Base-by-base conservation (phyloP, 2,888 invertebrate species). In the Stenolophus ochropezus region DNA sequence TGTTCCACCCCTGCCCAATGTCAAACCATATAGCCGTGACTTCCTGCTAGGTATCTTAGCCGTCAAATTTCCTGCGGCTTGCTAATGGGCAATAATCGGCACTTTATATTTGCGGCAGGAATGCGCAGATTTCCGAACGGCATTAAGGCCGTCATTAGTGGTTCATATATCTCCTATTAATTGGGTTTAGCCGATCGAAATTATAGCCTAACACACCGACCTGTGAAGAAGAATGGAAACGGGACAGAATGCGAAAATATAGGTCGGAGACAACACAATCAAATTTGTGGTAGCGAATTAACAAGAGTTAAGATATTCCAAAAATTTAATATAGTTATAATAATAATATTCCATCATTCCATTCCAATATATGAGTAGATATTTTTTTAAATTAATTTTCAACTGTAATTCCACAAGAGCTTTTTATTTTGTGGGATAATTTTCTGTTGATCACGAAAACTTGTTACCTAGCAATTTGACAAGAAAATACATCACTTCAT, bases 41-140 rank as follows among this genome's bases (percentile, higher is more conserved):
- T 42, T 42, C 33, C 33, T 42, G 33, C 33, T 42, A 42, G 11
- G 33, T 42, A 42, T 42, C 33, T 42, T 42, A 8, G 84, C 82
- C 83, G 84, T 86, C 86, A 86, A 87, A 87, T 87, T 87, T 87
- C 87, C 87, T 86, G 84, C 84, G 85, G 85, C 85, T 85, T 85
- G 85, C 85, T 87, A 87, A 87, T 87, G 86, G 86, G 85, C 86
- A 86, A 86, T 86, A 87, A 86, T 86, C 85, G 83, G 82, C 80
- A 85, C 85, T 85, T 83, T 85, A 86, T 86, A 85, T 85, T 82
- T 14, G 61, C 25, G 23, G 65, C 61, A 73, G 61, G 47, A 58
- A 73, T 58, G 21, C 27, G 18, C 81, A 81, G 74, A 81, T 74
- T 81, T 74, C 74, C 81, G 81, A 73, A 74, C 81, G 58, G 51